Conservation (phyloP, 64 coral and sea anemone genomes). For the Anthopleura sola region DNA sequence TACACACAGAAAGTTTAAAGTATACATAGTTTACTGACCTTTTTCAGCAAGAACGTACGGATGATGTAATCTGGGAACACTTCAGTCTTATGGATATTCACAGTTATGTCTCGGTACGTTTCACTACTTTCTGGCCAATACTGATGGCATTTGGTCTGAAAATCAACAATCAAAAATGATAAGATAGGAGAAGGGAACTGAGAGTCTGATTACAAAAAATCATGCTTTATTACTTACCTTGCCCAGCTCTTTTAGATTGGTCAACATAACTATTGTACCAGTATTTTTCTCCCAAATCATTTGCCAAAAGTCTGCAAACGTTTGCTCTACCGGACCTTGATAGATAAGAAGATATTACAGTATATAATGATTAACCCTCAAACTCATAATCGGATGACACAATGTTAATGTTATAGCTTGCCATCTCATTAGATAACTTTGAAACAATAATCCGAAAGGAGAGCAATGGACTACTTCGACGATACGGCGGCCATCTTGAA, state of each 20-base stretch:
- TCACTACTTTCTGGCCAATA: constrained; percentile 72
- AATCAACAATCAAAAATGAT: background rate
- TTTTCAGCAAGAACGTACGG: constrained; percentile 54
- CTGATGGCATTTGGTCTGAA: constrained; percentile 75
- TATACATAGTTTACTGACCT: constrained; percentile 21
- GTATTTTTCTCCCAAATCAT: constrained; percentile 30
- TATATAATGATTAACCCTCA: background rate
- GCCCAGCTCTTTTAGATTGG: constrained; percentile 18
- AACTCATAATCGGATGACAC: no score
- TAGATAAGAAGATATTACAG: background rate
- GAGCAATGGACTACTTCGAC: no score
- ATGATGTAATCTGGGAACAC: constrained; percentile 76
- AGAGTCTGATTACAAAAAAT: background rate
- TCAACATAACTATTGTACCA: constrained; percentile 31
- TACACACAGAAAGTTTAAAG: no score
- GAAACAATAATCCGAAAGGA: no score
- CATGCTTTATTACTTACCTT: background rate
- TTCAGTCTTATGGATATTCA: constrained; percentile 57
- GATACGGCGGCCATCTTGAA: no score
- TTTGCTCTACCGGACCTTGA: background rate
- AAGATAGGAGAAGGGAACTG: background rate
- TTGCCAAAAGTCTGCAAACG: constrained; percentile 27
- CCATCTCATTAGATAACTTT: no score
- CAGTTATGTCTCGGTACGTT: constrained; percentile 44
- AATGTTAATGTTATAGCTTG: no score